Conservation (phyloP, 2,888 invertebrate genomes). For the Yponomeuta sedellus region DNA sequence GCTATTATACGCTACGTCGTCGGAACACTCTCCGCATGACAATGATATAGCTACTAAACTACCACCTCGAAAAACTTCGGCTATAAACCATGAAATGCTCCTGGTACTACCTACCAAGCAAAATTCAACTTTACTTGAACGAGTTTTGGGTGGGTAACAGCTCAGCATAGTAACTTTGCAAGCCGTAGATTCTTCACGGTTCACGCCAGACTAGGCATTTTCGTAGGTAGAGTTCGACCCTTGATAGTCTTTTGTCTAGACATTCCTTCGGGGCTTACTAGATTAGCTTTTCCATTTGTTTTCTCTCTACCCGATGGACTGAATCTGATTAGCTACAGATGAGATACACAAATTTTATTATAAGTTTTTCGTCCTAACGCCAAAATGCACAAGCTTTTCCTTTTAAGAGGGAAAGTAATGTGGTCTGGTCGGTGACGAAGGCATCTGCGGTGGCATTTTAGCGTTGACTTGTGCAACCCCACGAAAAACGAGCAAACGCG, state of each 20-base stretch:
- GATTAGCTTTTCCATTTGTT: conserved; percentile 13
- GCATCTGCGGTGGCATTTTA: conserved; percentile 34
- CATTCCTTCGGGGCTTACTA: conserved; percentile 3
- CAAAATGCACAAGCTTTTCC: neutral
- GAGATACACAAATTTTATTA: neutral
- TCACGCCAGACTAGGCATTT: conserved; percentile 7
- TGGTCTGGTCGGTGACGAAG: neutral
- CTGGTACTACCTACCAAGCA: neutral
- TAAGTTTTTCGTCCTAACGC: neutral
- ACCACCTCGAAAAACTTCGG: neutral
- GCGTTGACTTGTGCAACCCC: conserved; percentile 51
- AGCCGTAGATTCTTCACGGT: conserved; percentile 4
- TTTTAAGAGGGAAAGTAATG: neutral
- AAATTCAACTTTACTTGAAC: neutral
- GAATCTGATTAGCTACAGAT: conserved; percentile 4
- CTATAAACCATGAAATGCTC: neutral
- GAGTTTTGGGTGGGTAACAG: neutral
- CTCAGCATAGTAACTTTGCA: neutral
- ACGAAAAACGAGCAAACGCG: conserved; percentile 29
- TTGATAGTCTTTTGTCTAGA: conserved; percentile 6
- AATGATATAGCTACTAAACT: neutral
- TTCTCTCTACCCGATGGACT: neutral
- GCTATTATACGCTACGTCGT: neutral
- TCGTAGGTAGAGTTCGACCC: conserved; percentile 1
- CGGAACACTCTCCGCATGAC: conserved; percentile 4